phyloP scores from a whole-genome alignment of 1,140 invertebrate genomes.

The Monochamus saltuarius region DNA sequence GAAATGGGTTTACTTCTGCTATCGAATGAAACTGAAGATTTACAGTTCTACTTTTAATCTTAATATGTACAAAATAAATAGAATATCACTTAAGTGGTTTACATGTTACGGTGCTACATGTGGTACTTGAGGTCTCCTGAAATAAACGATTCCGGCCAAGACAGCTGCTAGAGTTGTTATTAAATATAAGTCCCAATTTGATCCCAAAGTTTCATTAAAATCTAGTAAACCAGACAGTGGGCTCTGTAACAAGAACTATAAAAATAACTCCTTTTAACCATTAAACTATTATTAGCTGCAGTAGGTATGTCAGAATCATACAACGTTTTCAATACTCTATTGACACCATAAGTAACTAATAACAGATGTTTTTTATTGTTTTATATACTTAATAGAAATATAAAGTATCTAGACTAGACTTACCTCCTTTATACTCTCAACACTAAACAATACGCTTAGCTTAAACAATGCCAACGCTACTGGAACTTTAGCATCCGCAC shows the following conservation, averaged over 20 bases:
- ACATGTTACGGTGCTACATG: not conserved
- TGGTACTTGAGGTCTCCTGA: constrained; percentile 63
- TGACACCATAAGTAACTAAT: no score
- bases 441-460: constrained; percentile 75
- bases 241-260: constrained; percentile 58
- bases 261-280: constrained; percentile 5
- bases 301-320: no score
- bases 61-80: constrained; percentile 17
- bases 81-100: constrained; percentile 4
- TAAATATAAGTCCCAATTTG: constrained; percentile 93
- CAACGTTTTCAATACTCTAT: no score
- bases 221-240: constrained; percentile 66
- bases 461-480: constrained; percentile 91
- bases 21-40: not conserved
- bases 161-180: constrained; percentile 80
- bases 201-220: constrained; percentile 69
- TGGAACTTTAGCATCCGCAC: constrained; percentile 90
- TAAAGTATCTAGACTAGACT: no score
- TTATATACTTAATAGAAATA: no score
- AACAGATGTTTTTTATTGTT: no score
- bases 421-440: constrained; percentile 73
- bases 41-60: not conserved
- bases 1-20: no score
- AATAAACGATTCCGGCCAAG: constrained; percentile 78
- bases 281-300: not conserved